These are phyloP conservation scores for Pasiphila rectangulata DNA, from an alignment of 2,888 invertebrate genomes.

Conservation along the genomic window DNA sequence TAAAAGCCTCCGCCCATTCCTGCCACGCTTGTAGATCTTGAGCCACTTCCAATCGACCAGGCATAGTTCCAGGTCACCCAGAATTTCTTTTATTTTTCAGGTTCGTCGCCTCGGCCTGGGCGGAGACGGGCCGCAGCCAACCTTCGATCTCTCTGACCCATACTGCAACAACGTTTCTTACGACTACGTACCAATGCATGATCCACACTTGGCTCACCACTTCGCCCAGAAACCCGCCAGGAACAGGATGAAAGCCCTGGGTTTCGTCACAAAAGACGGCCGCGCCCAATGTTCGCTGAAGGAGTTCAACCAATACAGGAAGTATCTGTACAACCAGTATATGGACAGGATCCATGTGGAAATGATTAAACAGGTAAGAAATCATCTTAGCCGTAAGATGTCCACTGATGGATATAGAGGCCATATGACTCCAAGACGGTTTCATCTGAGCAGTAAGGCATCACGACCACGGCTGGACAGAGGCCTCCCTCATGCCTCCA, in stretches of 20 bases:
- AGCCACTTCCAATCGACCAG: no score
- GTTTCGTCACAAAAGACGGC: slow-evolving; percentile 80
- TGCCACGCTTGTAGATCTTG: no score
- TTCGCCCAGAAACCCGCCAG: slow-evolving; percentile 66
- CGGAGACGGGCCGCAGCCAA: slow-evolving; percentile 48
- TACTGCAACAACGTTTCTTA: slow-evolving; percentile 71
- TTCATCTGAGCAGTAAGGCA: no score
- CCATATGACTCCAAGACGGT: no score
- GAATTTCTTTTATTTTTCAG: no score
- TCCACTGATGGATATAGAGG: no score
- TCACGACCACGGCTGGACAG: no score
- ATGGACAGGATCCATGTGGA: slow-evolving; percentile 76
- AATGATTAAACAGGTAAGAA: slow-evolving; percentile 59
- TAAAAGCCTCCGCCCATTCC: no score
- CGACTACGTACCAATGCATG: slow-evolving; percentile 81
- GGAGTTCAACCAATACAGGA: slow-evolving; percentile 84
- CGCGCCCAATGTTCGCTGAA: slow-evolving; percentile 83
- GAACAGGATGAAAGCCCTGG: slow-evolving; percentile 71
- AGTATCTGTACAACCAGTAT: slow-evolving; percentile 79
- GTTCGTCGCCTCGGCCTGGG: slow-evolving; percentile 65
- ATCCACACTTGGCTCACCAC: slow-evolving; percentile 78
- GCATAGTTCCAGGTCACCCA: no score
- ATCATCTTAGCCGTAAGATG: no score
- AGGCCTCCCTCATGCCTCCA: no score
- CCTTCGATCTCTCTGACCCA: slow-evolving; percentile 70